Evolutionary conservation across 2,888 invertebrate species (phyloP), one percentile per base, ranked within the genome.

Genomic region (Cyclophora punctaria): DNA sequence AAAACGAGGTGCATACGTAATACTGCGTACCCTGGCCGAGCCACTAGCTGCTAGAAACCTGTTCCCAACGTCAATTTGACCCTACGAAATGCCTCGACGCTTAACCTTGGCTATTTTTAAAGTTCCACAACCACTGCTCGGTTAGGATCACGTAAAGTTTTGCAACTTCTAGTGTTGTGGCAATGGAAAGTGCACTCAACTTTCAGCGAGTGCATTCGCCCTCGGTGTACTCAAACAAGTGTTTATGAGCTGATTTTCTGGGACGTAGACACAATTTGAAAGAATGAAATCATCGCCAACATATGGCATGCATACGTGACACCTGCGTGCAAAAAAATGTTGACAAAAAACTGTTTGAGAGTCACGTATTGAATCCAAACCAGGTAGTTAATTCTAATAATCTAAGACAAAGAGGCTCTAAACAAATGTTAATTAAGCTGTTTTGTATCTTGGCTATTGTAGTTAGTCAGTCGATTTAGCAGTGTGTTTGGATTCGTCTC

Each of bases 41-140:
- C 59, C 67, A 53, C 55, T 60, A 52, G 64, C 64, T 69, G 64
- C 64, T 61, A 56, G 53, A 63, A 78, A 78, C 77, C 75, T 64
- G 78, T 78, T 74, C 59, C 59, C 60, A 63, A 63, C 61, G 57
- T 53, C 63, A 55, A 53, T 62, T 49, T 55, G 62, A 59, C 64
- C 59, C 61, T 50, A 53, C 44, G 44, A 51, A 47, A 53, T 37
- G 57, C 56, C 50, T 57, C 53, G 58, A 59, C 53, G 55, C 47
- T 52, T 62, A 58, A 68, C 67, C 66, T 69, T 70, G 65, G 59
- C 50, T 48, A 46, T 48, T 45, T 54, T 48, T 40, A 46, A 37
- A 47, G 46, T 56, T 53, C 57, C 44, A 42, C 41, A 35, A 56
- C 60, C 63, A 64, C 59, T 60, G 54, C 60, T 33, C 4, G 55